A percentile compares a stretch with the other conserved stretches of the same genome.
phyloP scores from a whole-genome alignment of 1,140 invertebrate genomes.

The Heliconius melpomene region DNA sequence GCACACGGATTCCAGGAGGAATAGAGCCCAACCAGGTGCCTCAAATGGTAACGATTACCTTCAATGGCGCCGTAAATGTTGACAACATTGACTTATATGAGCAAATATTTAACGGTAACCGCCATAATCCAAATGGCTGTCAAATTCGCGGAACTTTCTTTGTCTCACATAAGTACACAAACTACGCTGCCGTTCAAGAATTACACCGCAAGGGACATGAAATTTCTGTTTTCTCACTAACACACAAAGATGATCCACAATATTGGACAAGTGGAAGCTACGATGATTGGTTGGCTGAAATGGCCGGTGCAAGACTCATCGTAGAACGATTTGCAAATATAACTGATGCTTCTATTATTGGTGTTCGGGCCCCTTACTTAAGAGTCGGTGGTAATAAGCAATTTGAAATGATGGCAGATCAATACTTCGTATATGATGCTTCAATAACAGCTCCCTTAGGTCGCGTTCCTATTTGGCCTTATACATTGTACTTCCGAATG shows the following conservation, averaged over 20 bases:
- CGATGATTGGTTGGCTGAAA: conserved; percentile 96
- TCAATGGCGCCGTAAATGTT: conserved; percentile 96
- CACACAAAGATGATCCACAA: conserved; percentile 93
- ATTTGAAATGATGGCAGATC: conserved; percentile 97
- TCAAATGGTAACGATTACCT: conserved; percentile 97
- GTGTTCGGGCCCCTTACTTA: conserved; percentile 93
- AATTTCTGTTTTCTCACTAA: conserved; percentile 96
- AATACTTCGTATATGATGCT: conserved; percentile 96
- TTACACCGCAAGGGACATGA: conserved; percentile 96
- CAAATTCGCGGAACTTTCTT: conserved; percentile 97
- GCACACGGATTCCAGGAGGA: conserved; percentile 92
- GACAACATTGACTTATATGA: conserved; percentile 96
- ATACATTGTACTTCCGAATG: conserved; percentile 97
- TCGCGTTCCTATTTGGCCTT: conserved; percentile 96
- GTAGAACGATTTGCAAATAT: conserved; percentile 95
- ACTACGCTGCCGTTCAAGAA: conserved; percentile 96
- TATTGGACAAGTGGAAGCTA: conserved; percentile 94
- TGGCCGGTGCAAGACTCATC: conserved; percentile 95
- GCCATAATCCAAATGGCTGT: conserved; percentile 96
- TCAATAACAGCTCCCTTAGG: conserved; percentile 95
- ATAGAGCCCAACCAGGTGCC: conserved; percentile 92
- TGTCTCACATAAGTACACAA: conserved; percentile 97
- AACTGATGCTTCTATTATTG: conserved; percentile 93
- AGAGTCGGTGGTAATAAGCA: conserved; percentile 96
- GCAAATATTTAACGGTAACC: conserved; percentile 92